Evolutionary conservation across 2,888 invertebrate species (phyloP), one percentile per base, ranked within the genome.

Genomic region (Julus scanicus): DNA sequence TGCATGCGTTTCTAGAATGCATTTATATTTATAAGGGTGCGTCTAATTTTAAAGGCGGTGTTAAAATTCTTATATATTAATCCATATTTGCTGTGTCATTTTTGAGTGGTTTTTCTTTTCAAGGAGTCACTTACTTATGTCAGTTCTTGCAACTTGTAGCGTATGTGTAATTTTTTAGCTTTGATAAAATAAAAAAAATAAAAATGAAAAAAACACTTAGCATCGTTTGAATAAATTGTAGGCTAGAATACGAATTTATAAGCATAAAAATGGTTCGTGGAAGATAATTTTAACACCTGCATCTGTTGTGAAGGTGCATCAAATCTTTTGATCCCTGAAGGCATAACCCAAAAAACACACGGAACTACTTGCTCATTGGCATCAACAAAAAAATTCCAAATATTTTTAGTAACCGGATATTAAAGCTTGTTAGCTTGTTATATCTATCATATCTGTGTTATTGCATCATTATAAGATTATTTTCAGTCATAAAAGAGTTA

Each of bases 71-170:
- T 80, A 71, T 71, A 20, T 37, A 80, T 80, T 80, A 80, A 80
- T 37, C 29, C 80, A 80, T 37, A 80, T 71, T 80, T 80, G 80
- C 80, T 11, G 11, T 13, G 80, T 80, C 80, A 80, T 13, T 80
- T 29, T 13, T 29, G 13, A 80, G 29, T 44, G 8, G 57, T 71
- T 9, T 71, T 20, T 20, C 20, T 71, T 71, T 20, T 8, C n/a
- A n/a, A 71, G 20, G 8, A 17, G 0, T 20, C 20, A 71, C 20
- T 71, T 29, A 29, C 29, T 29, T 29, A 8, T 44, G 44, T 44
- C 5, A 8, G 44, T 8, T 44, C 5, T 5, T 57, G 20, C n/a
- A 71, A 71, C 17, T 20, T 71, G 11, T 9, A 71, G 20, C 9
- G 20, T n/a, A 1, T 20, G n/a, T 44, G 44, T 44, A 44, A 44